A percentile compares a stretch with the other conserved stretches of the same genome.
These are phyloP conservation scores for Anticlea derivata DNA, from an alignment of 2,888 invertebrate species.

Conservation along the genomic window DNA sequence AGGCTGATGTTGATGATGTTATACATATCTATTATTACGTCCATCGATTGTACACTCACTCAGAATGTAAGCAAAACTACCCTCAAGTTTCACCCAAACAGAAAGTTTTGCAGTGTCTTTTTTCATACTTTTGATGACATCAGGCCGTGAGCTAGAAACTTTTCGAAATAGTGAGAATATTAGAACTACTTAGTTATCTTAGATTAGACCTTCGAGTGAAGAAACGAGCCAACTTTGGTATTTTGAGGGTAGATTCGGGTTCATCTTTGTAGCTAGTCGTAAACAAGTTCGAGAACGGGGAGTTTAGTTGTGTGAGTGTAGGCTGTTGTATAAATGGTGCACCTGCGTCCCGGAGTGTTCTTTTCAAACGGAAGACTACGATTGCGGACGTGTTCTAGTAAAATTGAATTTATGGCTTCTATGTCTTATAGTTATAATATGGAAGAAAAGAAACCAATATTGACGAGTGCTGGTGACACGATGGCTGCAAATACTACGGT, in stretches of 20 bases:
- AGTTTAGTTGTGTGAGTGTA: conserved; percentile 30
- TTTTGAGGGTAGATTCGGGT: conserved; percentile 41
- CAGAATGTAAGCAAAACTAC: not conserved
- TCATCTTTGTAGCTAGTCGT: conserved; percentile 15
- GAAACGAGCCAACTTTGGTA: not conserved
- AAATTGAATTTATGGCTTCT: conserved; percentile 44
- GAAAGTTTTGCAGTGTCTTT: not conserved
- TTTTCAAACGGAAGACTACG: conserved; percentile 32
- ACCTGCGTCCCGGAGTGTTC: conserved; percentile 35
- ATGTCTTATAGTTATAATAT: conserved; percentile 52
- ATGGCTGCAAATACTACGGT: conserved; percentile 54
- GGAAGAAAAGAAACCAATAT: conserved; percentile 59
- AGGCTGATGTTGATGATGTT: too few relatives aligned
- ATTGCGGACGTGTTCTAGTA: conserved; percentile 4
- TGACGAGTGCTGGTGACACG: conserved; percentile 57
- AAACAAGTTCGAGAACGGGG: conserved; percentile 23
- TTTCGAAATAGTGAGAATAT: too few relatives aligned
- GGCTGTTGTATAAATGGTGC: conserved; percentile 48
- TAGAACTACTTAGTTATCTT: too few relatives aligned
- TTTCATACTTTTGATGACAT: not conserved
- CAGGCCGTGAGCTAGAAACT: too few relatives aligned
- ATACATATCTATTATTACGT: too few relatives aligned
- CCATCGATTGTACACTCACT: not conserved
- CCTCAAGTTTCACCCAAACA: not conserved
- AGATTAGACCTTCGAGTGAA: not conserved